Base-by-base conservation (phyloP, 1,140 invertebrate species). In the Rhagoletis pomonella region DNA sequence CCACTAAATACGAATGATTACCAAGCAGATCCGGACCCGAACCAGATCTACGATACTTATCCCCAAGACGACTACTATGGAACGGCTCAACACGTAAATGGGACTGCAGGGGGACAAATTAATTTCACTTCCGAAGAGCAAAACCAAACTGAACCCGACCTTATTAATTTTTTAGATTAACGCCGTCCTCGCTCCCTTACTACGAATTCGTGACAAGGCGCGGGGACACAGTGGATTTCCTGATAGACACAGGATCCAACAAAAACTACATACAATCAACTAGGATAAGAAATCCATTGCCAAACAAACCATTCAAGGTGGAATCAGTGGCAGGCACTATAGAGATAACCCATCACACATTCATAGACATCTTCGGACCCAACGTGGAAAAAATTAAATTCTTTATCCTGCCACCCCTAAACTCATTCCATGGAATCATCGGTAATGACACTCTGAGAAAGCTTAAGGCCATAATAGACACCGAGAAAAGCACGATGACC, bases 141-240 rank as follows among this genome's bases (percentile, higher is more conserved):
- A 62, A n/a, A 62, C 10, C 12, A 62, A 6, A 4, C 60, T 14
- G 60, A 62, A 62, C 3, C 17, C 9, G 17, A 12, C 60, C 60
- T 62, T 10, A 62, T 69, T 50, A 39, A 69, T 69, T 89, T 89
- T 88, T 89, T 89, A 89, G 88, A 85, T 6, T 88, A 87, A 87
- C 29, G 9, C 29, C 39, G 44, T 89, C 87, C 55, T 89, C 88
- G 14, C 50, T 89, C 9, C 88, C 88, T 1, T 89, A 88, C 50
- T 47, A 88, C 10, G 62, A 88, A 44, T 64, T 39, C 29, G 69
- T 4, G 4, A 65, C 81, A 69, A 86, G 59, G 60, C 58, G 67
- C 64, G 87, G 87, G 9, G 59, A 85, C 39, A 64, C 29, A 4
- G 29, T 89, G 17, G 86, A 88, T 65, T 81, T 89, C 55, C 73